Evolutionary conservation across 2,113 vertebrate species (phyloP), one percentile per base, ranked within the genome.

Genomic region (Tinamus guttatus): DNA sequence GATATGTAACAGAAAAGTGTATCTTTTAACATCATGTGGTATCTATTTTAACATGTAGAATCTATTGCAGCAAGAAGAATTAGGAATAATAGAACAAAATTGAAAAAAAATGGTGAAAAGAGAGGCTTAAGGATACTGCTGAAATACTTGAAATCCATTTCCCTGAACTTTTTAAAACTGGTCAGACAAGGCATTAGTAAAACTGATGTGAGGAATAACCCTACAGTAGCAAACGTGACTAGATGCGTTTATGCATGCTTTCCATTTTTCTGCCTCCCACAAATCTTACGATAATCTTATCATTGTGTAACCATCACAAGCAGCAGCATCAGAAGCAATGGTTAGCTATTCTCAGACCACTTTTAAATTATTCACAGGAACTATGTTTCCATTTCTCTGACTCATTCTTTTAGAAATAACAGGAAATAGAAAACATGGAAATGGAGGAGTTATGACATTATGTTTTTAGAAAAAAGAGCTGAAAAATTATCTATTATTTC

Each of bases 311-410:
- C 92, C 93, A 93, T 96, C 86, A 65, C 86, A 89, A 58, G 85
- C 65, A 93, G 67, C 84, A 91, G 70, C 91, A 90, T 62, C 90
- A 96, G 76, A 94, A 96, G 92, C 94, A 93, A 94, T 81, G 85
- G 76, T 90, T 93, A 81, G 82, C 93, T 91, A 96, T 96, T 94
- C 93, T 97, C 86, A 93, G 93, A 90, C 92, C 92, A 94, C 95
- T 94, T 85, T 59, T 96, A 94, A 95, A 95, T 96, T 95, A 97
- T 97, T 97, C 90, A 97, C 83, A 86, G 63, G 54, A 89, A 81
- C 85, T 91, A 65, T 90, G 90, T 94, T 86, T 96, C 74, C 68
- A 86, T 93, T 94, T 94, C 87, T 93, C 38, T 78, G 77, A 90
- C 74, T 94, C 94, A 95, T 41, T 86, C 51, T 95, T 94, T 91